Base-by-base conservation (phyloP, 2,888 invertebrate genomes). In the Caenorhabditis auriculariae region DNA sequence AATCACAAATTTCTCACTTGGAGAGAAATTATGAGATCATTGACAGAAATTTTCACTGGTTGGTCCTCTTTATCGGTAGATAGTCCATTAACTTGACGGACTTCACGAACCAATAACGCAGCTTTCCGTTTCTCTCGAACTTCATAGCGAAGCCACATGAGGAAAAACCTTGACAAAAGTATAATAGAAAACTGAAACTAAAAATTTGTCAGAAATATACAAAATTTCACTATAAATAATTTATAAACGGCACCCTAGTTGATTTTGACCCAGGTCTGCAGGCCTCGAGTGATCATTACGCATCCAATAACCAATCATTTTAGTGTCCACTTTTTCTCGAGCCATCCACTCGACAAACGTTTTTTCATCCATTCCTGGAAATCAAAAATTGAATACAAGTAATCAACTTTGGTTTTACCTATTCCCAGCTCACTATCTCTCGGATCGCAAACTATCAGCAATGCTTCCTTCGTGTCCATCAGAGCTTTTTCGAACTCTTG, bases 121-220 rank as follows among this genome's bases (percentile, higher is more conserved):
- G 60, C 43, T 26, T 54, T 61, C 19, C 54, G 35, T 21, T 56
- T 52, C 29, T 66, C 71, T 49, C 55, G 57, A 4, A 75, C 59
- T 43, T 78, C 76, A 45, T 67, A 71, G 5, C 79, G 65, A 37
- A 77, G 47, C 72, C 74, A 78, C 79, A 79, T 79, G 4, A 79
- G 57, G 27, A 73, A 73, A 44, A 65, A 68, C 3, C 72, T n/a
- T n/a, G n/a, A n/a, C n/a, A n/a, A n/a, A n/a, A n/a, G n/a, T n/a
- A n/a, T n/a, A n/a, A n/a, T n/a, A n/a, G n/a, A n/a, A n/a, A n/a
- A n/a, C n/a, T n/a, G n/a, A n/a, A n/a, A n/a, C n/a, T n/a, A n/a
- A n/a, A n/a, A 28, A 50, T 42, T 47, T 24, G 19, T 1, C 17
- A 38, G n/a, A 12, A 39, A 5, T 24, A 23, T 15, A 39, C 43